Conservation (phyloP, 2,888 invertebrate genomes). For the Harpalus rufipes region DNA sequence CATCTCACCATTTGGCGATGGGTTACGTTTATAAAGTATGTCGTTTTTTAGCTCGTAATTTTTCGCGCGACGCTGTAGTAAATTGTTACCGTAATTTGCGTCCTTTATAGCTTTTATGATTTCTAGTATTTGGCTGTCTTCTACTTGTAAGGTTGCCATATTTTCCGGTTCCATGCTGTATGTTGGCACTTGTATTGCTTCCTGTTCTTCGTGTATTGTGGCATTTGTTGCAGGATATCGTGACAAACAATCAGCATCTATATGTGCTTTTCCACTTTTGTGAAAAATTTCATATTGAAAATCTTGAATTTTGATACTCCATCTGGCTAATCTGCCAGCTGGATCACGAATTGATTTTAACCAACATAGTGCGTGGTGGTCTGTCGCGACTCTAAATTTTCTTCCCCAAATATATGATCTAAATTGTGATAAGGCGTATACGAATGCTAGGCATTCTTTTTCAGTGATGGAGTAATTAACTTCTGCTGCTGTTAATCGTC, state of each 20-base stretch:
- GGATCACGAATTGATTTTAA: slow-evolving; percentile 57
- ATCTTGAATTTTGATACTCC: slow-evolving; percentile 67
- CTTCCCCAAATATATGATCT: slow-evolving; percentile 45
- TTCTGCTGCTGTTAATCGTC: slow-evolving; percentile 62
- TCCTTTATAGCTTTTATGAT: slow-evolving; percentile 66
- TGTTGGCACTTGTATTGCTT: slow-evolving; percentile 13
- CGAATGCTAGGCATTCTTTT: slow-evolving; percentile 58
- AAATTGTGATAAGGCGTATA: slow-evolving; percentile 39
- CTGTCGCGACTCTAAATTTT: slow-evolving; percentile 24
- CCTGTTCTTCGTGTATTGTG: slow-evolving; percentile 14
- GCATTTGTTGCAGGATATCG: slow-evolving; percentile 6
- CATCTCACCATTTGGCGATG: neutral
- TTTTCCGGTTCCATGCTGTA: slow-evolving; percentile 57
- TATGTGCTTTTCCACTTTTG: slow-evolving; percentile 62
- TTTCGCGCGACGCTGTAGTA: slow-evolving; percentile 66
- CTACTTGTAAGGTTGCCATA: slow-evolving; percentile 65
- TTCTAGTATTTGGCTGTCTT: slow-evolving; percentile 57
- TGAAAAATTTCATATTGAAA: slow-evolving; percentile 67
- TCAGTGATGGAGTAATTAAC: slow-evolving; percentile 66
- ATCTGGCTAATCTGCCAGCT: slow-evolving; percentile 65
- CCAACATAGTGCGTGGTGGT: slow-evolving; percentile 63
- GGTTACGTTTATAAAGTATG: slow-evolving; percentile 11
- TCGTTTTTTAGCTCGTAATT: slow-evolving; percentile 55
- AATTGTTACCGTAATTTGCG: slow-evolving; percentile 59
- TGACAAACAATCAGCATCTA: slow-evolving; percentile 64